Evolutionary conservation across 2,888 invertebrate genomes (phyloP).

Genomic region (Celastrina argiolus): DNA sequence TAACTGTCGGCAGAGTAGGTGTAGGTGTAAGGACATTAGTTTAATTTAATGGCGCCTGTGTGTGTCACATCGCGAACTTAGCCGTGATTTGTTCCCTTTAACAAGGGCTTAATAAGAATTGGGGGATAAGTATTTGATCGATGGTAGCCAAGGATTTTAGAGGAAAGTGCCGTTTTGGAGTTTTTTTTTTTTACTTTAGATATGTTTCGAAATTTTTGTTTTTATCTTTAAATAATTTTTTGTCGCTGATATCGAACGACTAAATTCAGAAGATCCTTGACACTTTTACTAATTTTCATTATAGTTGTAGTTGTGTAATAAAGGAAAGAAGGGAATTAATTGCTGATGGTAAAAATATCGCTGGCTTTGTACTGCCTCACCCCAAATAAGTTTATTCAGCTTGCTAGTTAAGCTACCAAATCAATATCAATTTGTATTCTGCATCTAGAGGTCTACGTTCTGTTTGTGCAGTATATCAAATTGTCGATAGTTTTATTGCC

Average conservation of each 20-base stretch:
- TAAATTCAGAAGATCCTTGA: no score
- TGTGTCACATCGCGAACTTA: conserved; percentile 70
- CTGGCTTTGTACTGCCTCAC: no score
- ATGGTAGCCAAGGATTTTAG: conserved; percentile 4
- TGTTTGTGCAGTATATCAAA: background rate
- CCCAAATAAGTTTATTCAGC: no score
- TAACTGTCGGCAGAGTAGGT: conserved; percentile 57
- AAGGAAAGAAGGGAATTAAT: no score
- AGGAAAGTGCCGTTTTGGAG: background rate
- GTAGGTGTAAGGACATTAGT: conserved; percentile 66
- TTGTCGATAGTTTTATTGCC: conserved; percentile 17
- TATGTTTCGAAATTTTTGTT: no score
- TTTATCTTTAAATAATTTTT: no score
- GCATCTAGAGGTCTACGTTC: background rate
- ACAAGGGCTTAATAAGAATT: conserved; percentile 44
- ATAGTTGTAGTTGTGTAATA: no score
- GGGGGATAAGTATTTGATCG: conserved; percentile 22
- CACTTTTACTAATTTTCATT: no score
- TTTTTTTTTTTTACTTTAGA: no score
- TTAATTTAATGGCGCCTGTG: conserved; percentile 78
- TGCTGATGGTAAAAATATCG: no score
- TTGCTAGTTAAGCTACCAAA: background rate
- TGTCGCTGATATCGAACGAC: no score
- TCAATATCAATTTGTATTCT: no score
- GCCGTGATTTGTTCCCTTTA: conserved; percentile 70